Evolutionary conservation across 2,797 vertebrate species (phyloP).

Genomic region (Neopelma chrysocephalum): DNA sequence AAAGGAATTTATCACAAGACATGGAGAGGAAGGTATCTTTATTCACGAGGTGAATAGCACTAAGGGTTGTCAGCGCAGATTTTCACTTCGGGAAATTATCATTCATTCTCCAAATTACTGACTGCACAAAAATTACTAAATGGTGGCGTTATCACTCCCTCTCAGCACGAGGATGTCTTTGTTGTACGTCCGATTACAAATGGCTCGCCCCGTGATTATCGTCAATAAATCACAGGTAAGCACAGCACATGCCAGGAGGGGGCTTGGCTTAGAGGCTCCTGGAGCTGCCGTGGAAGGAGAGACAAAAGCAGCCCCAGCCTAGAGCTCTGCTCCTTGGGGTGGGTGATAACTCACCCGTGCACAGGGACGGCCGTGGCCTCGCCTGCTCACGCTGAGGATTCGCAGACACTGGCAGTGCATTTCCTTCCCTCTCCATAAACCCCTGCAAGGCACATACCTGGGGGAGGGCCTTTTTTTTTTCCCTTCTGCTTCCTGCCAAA

Average conservation of each 20-base stretch:
- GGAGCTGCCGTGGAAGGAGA: constrained; percentile 21
- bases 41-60: constrained; percentile 76
- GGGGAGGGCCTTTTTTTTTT: background rate
- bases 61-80: constrained; percentile 75
- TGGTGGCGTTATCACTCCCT: constrained; percentile 81
- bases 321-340: background rate
- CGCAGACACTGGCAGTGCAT: background rate
- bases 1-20: constrained; percentile 83
- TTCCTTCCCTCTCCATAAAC: constrained; percentile 37
- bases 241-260: constrained; percentile 39
- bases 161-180: constrained; percentile 80
- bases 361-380: background rate
- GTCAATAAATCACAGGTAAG: constrained; percentile 83
- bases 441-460: background rate
- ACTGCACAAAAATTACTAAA: constrained; percentile 82
- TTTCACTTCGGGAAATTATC: constrained; percentile 80
- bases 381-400: background rate
- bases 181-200: constrained; percentile 81
- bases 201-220: constrained; percentile 77
- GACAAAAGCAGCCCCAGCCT: constrained; percentile 13
- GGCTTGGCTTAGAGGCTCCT: constrained; percentile 43
- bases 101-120: constrained; percentile 84
- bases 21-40: constrained; percentile 77
- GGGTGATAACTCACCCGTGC: constrained; percentile 34
- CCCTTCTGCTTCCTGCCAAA: background rate